These are phyloP conservation scores for Hirudinaria manillensis DNA, from an alignment of 2,888 invertebrate species.

Conservation along the genomic window DNA sequence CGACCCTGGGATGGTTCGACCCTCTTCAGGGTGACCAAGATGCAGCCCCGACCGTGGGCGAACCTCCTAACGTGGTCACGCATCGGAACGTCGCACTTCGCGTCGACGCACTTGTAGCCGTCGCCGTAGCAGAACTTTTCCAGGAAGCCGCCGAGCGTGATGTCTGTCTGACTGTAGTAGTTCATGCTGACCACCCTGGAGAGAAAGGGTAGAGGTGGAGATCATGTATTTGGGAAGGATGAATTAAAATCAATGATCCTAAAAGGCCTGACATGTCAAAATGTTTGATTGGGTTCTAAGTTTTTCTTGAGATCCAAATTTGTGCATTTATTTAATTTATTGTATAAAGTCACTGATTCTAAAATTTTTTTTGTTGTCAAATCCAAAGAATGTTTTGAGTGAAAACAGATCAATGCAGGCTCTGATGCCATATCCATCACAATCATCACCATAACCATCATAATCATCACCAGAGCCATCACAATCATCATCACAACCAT, in stretches of 20 bases:
- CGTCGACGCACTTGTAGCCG: slow-evolving; percentile 74
- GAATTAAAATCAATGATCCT: background rate
- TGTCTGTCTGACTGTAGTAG: slow-evolving; percentile 82
- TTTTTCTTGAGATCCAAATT: too few relatives aligned
- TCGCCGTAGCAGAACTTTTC: slow-evolving; percentile 84
- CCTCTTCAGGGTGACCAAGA: slow-evolving; percentile 63
- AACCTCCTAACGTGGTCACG: slow-evolving; percentile 79
- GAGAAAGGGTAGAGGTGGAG: background rate
- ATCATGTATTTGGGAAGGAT: background rate
- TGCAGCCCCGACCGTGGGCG: slow-evolving; percentile 66
- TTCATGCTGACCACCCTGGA: slow-evolving; percentile 81
- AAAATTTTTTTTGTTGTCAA: too few relatives aligned
- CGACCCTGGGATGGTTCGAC: slow-evolving; percentile 47
- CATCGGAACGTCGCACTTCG: slow-evolving; percentile 75
- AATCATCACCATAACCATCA: background rate
- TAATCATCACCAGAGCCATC: background rate
- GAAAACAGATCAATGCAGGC: too few relatives aligned
- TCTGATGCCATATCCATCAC: too few relatives aligned
- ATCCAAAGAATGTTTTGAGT: too few relatives aligned
- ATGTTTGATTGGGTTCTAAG: too few relatives aligned
- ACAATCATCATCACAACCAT: background rate
- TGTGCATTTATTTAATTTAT: too few relatives aligned
- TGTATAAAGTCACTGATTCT: too few relatives aligned
- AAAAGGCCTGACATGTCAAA: background rate
- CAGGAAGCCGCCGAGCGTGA: slow-evolving; percentile 85